Evolutionary conservation across 2,888 invertebrate genomes (phyloP).

Genomic region (Cantharis rufa): DNA sequence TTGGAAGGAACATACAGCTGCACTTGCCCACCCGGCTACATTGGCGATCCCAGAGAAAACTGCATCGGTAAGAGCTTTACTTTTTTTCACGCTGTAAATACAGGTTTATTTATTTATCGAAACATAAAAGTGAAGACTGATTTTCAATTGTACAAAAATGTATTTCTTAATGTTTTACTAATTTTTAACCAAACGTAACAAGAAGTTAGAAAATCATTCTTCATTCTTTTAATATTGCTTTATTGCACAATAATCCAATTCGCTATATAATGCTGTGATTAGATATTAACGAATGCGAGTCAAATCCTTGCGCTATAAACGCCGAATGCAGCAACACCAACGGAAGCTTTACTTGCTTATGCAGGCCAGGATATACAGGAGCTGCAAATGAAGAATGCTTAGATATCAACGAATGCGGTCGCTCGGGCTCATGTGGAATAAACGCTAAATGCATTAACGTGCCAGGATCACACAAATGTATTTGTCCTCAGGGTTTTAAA

Average conservation of each 20-base stretch:
- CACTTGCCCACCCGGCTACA: constrained; percentile 80
- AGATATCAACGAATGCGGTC: constrained; percentile 76
- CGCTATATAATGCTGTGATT: constrained; percentile 41
- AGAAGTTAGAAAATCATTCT: constrained; percentile 41
- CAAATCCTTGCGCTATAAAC: constrained; percentile 70
- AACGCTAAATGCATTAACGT: constrained; percentile 82
- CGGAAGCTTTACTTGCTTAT: constrained; percentile 76
- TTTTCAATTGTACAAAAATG: constrained; percentile 53
- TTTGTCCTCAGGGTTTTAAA: constrained; percentile 75
- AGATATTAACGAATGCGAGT: constrained; percentile 77
- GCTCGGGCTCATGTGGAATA: constrained; percentile 69
- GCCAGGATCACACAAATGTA: constrained; percentile 78
- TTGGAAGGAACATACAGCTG: constrained; percentile 79
- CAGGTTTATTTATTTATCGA: constrained; percentile 9
- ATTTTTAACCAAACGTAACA: constrained; percentile 12
- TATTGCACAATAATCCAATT: constrained; percentile 10
- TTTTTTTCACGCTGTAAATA: not conserved
- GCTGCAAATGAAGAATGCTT: constrained; percentile 64
- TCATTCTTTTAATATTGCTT: constrained; percentile 20
- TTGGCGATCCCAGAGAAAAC: constrained; percentile 75
- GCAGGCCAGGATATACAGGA: constrained; percentile 72
- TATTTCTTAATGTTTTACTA: constrained; percentile 15
- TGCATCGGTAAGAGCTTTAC: constrained; percentile 71
- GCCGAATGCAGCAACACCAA: constrained; percentile 76
- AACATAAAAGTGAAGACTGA: constrained; percentile 50